Evolutionary conservation across 1,140 invertebrate species (phyloP), one percentile per base, ranked within the genome.

Genomic region (Rhynchophorus ferrugineus): DNA sequence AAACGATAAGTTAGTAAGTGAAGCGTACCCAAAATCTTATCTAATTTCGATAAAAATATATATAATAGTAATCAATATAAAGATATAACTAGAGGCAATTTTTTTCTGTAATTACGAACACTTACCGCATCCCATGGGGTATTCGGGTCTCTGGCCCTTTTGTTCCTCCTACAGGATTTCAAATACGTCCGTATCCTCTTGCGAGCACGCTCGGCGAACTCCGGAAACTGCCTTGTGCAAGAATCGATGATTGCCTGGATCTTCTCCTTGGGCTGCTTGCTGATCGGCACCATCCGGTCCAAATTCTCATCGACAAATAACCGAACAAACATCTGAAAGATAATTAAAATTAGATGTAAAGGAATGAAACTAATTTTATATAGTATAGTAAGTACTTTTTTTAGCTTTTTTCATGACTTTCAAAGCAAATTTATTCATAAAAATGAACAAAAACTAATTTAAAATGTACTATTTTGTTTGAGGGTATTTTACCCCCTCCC

Each of bases 211-310:
- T 95, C 91, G 33, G 91, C 89, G 69, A 95, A 96, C 75, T 96
- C 93, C 35, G 94, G 94, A 70, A 97, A 97, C 73, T 97, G 94
- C 60, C 93, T 78, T 49, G 91, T 89, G 73, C 94, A 97, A 3
- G 92, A 95, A 67, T 97, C 93, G 60, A 97, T 92, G 65, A 97
- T 97, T 7, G 93, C 93, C 69, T 96, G 92, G 56, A 97, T 93
- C 76, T 96, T 97, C 69, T 96, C 93, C 70, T 96, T 96, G 3
- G 94, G 93, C 72, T 97, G 94, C 69, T 95, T 95, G 20, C 91
- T 95, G 64, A 96, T 97, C 43, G 94, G 94, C 53, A 96, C 91
- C 73, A 94, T 93, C 64, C 94, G 80, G 67, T 97, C 93, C 59
- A 96, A 74, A 70, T 96, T 96, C 75, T 97, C 94, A 70, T 97